Evolutionary conservation across 2,113 vertebrate species (phyloP).

Genomic region (Microtus richardsoni): DNA sequence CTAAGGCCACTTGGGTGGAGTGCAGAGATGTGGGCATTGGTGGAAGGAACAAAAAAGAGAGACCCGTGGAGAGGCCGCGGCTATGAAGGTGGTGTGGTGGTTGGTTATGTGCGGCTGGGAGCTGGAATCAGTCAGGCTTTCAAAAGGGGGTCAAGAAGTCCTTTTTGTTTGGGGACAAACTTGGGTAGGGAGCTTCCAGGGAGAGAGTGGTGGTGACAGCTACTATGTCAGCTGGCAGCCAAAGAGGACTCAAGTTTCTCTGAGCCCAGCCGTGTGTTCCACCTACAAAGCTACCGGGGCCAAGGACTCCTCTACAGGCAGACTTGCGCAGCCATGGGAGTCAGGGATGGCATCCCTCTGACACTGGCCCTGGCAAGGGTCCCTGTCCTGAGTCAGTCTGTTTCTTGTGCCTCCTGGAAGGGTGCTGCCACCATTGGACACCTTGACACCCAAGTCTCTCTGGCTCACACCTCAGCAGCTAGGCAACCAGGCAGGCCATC

Average conservation of each 20-base stretch:
- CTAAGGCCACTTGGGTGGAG: not conserved
- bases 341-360: not conserved
- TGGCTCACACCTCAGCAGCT: not conserved
- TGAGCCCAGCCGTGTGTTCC: not conserved
- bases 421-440: not conserved
- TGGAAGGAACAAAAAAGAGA: not conserved
- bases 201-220: not conserved
- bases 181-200: slow-evolving; percentile 23
- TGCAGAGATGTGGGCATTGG: too few relatives aligned
- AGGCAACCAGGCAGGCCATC: slow-evolving; percentile 39
- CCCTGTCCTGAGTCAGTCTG: not conserved
- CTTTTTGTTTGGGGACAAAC: not conserved
- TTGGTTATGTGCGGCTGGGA: not conserved
- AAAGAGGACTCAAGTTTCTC: slow-evolving; percentile 54
- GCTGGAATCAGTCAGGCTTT: not conserved
- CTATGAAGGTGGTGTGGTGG: not conserved
- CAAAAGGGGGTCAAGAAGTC: not conserved
- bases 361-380: not conserved
- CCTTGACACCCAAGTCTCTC: slow-evolving; percentile 66
- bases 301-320: not conserved
- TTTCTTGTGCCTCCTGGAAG: not conserved
- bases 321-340: not conserved
- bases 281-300: slow-evolving; percentile 49
- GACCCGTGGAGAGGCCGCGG: accelerated
- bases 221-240: slow-evolving; percentile 4